Conservation (phyloP, 2,888 invertebrate species). For the Noctua comes region DNA sequence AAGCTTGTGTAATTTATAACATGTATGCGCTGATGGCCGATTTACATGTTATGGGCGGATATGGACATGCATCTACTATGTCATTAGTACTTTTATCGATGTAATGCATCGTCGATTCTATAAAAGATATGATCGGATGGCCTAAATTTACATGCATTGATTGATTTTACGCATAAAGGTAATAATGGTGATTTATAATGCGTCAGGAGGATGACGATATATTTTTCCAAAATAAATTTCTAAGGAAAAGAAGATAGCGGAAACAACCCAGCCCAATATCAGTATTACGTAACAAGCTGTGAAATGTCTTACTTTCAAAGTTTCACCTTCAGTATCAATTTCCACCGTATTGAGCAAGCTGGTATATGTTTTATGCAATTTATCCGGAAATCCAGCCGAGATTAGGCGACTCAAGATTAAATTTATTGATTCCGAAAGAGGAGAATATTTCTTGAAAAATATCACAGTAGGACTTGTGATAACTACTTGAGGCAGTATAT, state of each 20-base stretch:
- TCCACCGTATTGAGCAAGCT: conserved; percentile 21
- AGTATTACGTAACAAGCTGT: conserved; percentile 80
- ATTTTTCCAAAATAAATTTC: conserved; percentile 73
- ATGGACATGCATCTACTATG: conserved; percentile 38
- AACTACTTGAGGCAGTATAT: conserved; percentile 76
- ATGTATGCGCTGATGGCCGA: conserved; percentile 42
- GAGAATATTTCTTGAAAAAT: conserved; percentile 83
- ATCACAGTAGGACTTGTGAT: conserved; percentile 75
- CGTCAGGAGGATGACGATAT: conserved; percentile 63
- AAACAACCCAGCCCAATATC: conserved; percentile 77
- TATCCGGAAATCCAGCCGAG: conserved; percentile 78
- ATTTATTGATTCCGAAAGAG: conserved; percentile 74
- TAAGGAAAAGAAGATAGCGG: conserved; percentile 72
- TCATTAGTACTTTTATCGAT: conserved; percentile 49
- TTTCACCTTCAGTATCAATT: conserved; percentile 61
- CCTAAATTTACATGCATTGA: conserved; percentile 13
- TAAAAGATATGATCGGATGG: conserved; percentile 47
- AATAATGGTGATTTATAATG: conserved; percentile 59
- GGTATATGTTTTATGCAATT: conserved; percentile 73
- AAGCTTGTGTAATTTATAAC: conserved; percentile 29
- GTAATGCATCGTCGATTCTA: conserved; percentile 60
- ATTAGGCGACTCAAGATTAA: conserved; percentile 73
- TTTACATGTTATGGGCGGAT: conserved; percentile 44
- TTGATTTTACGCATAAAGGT: not conserved
- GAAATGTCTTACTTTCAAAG: conserved; percentile 78